These are phyloP conservation scores for Hypocryptadius cinnamomeus DNA, from an alignment of 2,113 vertebrate genomes.

Conservation along the genomic window DNA sequence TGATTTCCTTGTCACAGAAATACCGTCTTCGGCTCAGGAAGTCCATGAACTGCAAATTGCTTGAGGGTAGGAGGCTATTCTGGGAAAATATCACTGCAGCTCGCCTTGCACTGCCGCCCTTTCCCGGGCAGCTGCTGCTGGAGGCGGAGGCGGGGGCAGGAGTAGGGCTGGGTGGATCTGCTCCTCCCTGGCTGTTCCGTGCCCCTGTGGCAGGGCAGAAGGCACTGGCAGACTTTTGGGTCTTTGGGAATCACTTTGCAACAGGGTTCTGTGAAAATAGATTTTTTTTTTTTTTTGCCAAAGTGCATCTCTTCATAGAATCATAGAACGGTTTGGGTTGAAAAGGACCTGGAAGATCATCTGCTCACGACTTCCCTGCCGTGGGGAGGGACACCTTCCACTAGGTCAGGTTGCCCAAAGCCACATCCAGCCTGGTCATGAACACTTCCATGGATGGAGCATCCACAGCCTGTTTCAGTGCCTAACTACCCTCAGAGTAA, in stretches of 20 bases:
- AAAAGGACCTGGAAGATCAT: background rate
- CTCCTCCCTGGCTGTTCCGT: background rate
- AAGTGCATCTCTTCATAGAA: background rate
- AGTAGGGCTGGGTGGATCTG: rapidly evolving
- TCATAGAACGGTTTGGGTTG: background rate
- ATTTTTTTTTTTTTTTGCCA: background rate
- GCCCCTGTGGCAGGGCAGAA: background rate
- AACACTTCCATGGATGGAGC: background rate
- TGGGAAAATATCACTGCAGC: background rate
- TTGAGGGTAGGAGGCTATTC: background rate
- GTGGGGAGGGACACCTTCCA: background rate
- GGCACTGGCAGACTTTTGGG: background rate
- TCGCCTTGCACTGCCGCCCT: background rate
- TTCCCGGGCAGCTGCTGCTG: background rate
- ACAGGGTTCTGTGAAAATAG: background rate
- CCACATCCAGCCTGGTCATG: background rate
- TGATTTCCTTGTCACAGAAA: background rate
- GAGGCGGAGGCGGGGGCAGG: background rate
- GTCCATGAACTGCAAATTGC: background rate
- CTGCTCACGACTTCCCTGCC: background rate
- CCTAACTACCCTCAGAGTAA: background rate
- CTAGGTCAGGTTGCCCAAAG: background rate
- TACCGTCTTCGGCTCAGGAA: background rate
- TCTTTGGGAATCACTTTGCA: background rate
- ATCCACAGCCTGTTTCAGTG: background rate